Evolutionary conservation across 2,797 vertebrate genomes (phyloP).

Genomic region (Poeciliopsis presidionis): DNA sequence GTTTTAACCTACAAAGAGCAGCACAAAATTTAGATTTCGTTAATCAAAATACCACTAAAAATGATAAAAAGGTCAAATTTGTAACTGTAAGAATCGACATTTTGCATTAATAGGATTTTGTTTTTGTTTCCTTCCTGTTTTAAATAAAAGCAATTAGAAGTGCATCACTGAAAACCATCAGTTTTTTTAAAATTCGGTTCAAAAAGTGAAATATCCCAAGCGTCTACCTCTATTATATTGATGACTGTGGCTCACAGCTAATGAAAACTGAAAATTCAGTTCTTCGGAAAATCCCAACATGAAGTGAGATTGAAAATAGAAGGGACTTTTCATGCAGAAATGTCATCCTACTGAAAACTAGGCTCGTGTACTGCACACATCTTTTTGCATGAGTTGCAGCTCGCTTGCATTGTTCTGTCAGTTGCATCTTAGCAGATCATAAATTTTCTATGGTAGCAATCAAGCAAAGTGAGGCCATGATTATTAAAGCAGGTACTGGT

Average conservation of each 20-base stretch:
- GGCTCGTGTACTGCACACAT: background rate
- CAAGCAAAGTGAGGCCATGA: background rate
- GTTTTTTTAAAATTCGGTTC: background rate
- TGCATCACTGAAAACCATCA: background rate
- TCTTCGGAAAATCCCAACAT: background rate
- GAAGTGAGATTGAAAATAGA: background rate
- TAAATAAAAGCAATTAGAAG: background rate
- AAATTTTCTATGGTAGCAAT: background rate
- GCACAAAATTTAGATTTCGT: background rate
- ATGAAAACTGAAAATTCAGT: background rate
- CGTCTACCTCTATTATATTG: background rate
- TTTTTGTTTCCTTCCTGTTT: background rate
- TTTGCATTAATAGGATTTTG: background rate
- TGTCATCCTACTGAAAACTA: background rate
- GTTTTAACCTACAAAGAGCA: background rate
- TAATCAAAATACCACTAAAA: background rate
- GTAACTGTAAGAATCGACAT: background rate
- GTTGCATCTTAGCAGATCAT: too few species aligned
- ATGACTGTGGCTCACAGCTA: background rate
- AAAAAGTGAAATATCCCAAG: background rate
- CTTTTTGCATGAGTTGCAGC: background rate
- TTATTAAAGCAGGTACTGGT: background rate
- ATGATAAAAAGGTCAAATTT: background rate
- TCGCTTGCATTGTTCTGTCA: background rate
- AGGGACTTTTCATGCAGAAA: background rate